Evolutionary conservation across 64 coral and sea anemone genomes (phyloP).

Genomic region (Acropora yongei): DNA sequence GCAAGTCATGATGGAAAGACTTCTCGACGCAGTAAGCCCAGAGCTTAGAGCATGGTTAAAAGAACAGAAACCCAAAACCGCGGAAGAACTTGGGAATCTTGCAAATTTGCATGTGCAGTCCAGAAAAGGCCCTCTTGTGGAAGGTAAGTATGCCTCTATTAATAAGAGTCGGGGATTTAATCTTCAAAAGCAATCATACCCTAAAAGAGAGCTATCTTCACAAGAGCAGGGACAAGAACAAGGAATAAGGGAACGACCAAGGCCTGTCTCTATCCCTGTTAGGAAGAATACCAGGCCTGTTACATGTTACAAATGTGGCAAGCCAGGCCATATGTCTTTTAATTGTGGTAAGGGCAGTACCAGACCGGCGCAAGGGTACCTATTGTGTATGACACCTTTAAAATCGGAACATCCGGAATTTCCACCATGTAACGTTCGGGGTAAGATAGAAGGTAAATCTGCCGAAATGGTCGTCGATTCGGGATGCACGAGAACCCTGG

Average conservation of each 20-base stretch:
- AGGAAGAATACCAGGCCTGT: too few relatives aligned
- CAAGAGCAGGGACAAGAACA: too few relatives aligned
- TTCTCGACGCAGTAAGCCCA: too few relatives aligned
- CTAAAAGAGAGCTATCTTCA: too few relatives aligned
- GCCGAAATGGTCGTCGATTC: slow-evolving; percentile 21
- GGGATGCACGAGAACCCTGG: not conserved
- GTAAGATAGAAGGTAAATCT: not conserved
- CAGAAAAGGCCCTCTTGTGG: slow-evolving; percentile 26
- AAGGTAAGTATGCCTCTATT: too few relatives aligned
- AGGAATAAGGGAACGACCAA: not conserved
- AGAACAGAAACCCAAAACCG: slow-evolving; percentile 1
- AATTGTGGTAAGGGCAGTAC: not conserved
- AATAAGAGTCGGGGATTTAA: too few relatives aligned
- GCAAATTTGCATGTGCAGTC: too few relatives aligned
- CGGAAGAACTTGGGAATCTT: not conserved
- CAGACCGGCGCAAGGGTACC: not conserved
- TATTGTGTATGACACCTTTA: slow-evolving; percentile 27
- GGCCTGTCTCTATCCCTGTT: not conserved
- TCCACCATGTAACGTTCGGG: not conserved
- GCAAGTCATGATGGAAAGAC: too few relatives aligned
- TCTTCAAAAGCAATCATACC: too few relatives aligned
- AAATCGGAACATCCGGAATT: not conserved
- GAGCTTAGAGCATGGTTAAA: slow-evolving; percentile 27
- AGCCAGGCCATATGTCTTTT: slow-evolving; percentile 5
- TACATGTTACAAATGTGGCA: slow-evolving; percentile 6